phyloP scores from a whole-genome alignment of 2,888 invertebrate genomes.

The Phania funesta region DNA sequence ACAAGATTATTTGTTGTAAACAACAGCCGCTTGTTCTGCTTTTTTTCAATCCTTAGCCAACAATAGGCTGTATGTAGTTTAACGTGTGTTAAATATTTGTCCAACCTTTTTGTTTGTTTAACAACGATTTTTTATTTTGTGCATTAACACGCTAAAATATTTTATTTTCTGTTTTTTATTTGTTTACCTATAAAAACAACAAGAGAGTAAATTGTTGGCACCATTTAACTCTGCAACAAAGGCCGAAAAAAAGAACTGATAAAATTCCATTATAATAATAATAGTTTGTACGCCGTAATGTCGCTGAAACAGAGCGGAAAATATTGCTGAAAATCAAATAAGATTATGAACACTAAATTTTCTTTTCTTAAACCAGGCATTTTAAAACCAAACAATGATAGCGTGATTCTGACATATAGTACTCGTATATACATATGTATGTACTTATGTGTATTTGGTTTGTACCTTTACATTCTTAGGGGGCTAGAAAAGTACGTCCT shows the following conservation, averaged over 20 bases:
- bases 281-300: constrained; percentile 20
- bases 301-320: constrained; percentile 32
- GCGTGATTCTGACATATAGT: no score
- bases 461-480: no score
- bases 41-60: constrained; percentile 48
- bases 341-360: background rate
- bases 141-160: constrained; percentile 35
- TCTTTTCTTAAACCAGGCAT: no score
- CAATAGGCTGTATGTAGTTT: constrained; percentile 36
- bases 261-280: constrained; percentile 24
- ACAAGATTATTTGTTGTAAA: constrained; percentile 49
- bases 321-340: constrained; percentile 22
- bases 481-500: no score
- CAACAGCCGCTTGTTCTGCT: constrained; percentile 43
- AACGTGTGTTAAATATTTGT: constrained; percentile 59
- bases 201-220: constrained; percentile 56
- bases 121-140: constrained; percentile 21
- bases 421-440: no score
- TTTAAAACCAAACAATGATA: no score
- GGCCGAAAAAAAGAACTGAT: background rate
- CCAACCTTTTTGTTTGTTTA: constrained; percentile 53
- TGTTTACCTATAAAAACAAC: constrained; percentile 20
- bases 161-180: no score
- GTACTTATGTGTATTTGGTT: no score
- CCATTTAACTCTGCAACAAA: constrained; percentile 29